phyloP scores from a whole-genome alignment of 2,797 vertebrate species.

The Sylvia borin region DNA sequence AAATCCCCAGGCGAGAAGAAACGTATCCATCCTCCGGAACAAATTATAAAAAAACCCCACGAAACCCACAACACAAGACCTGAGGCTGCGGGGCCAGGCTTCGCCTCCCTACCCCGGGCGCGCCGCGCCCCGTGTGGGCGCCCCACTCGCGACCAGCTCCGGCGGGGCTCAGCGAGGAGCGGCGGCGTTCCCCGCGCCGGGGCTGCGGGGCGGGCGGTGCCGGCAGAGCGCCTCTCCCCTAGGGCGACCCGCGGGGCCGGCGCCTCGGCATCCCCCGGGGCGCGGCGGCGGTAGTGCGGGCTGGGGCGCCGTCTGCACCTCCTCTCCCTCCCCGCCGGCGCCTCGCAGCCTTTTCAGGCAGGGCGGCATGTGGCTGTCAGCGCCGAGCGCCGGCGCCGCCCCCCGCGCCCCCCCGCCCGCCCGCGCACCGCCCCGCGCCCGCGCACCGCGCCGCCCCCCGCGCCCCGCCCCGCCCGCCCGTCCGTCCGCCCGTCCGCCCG shows the following conservation, averaged over 20 bases:
- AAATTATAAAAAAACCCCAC: not conserved
- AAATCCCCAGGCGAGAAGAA: slow-evolving; percentile 82
- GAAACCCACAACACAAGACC: not conserved
- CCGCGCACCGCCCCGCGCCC: slow-evolving; percentile 78
- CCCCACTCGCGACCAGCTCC: not conserved
- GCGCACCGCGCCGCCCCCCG: slow-evolving; percentile 46
- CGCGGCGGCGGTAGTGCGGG: not conserved
- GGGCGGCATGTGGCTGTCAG: slow-evolving; percentile 80
- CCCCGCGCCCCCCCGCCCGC: not conserved
- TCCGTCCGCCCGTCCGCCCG: not conserved
- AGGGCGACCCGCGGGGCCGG: not conserved
- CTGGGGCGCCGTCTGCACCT: slow-evolving; percentile 43
- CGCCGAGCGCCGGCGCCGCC: slow-evolving; percentile 61
- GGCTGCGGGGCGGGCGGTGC: slow-evolving; percentile 37
- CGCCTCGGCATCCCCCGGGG: slow-evolving; percentile 33
- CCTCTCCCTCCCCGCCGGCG: slow-evolving; percentile 71
- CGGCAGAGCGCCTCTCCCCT: not conserved
- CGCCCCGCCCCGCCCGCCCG: not conserved
- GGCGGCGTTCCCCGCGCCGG: not conserved
- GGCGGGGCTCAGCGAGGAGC: not conserved
- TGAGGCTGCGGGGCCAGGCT: not conserved
- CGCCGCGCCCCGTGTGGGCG: slow-evolving; percentile 19
- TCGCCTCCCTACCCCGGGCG: not conserved
- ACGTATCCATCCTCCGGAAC: slow-evolving; percentile 84
- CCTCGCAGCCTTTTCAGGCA: slow-evolving; percentile 80